These are phyloP conservation scores for Poecilia wingei DNA, from an alignment of 2,797 vertebrate genomes.

Conservation along the genomic window DNA sequence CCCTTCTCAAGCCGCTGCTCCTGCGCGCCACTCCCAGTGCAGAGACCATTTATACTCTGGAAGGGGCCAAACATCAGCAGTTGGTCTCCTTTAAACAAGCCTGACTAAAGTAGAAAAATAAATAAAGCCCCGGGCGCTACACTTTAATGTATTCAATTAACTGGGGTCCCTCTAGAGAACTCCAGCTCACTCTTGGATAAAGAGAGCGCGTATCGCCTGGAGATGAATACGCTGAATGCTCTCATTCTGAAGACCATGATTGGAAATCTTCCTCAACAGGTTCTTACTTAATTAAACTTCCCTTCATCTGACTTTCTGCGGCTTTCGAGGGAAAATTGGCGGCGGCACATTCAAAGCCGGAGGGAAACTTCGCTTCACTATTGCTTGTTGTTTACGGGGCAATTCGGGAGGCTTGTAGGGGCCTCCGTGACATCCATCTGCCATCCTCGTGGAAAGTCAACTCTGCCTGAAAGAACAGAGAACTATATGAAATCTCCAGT, in stretches of 20 bases:
- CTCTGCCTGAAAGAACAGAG: conserved; percentile 72
- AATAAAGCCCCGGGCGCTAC: conserved; percentile 84
- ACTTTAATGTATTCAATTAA: conserved; percentile 90
- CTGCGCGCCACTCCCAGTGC: conserved; percentile 74
- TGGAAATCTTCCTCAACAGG: conserved; percentile 86
- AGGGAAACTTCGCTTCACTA: conserved; percentile 65
- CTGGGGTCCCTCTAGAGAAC: conserved; percentile 84
- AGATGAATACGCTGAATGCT: conserved; percentile 85
- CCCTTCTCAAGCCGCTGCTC: conserved; percentile 70
- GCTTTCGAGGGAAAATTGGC: conserved; percentile 77
- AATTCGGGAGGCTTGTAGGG: conserved; percentile 61
- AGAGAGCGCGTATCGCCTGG: conserved; percentile 82
- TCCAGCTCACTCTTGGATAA: conserved; percentile 78
- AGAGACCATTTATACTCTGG: conserved; percentile 79
- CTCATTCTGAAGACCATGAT: conserved; percentile 82
- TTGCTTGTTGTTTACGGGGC: conserved; percentile 76
- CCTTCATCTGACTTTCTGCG: conserved; percentile 78
- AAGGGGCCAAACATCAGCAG: conserved; percentile 81
- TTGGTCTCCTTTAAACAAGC: conserved; percentile 87
- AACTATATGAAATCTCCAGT: conserved; percentile 74
- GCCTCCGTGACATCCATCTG: conserved; percentile 68
- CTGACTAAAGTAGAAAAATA: conserved; percentile 85
- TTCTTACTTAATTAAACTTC: conserved; percentile 87
- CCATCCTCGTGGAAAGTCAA: conserved; percentile 63
- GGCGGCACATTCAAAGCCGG: conserved; percentile 68